Percentiles rank a stretch among this genome's conserved stretches.
These are phyloP conservation scores for Ceratoteleas bidentatus DNA, from an alignment of 1,140 invertebrate genomes.

Conservation along the genomic window DNA sequence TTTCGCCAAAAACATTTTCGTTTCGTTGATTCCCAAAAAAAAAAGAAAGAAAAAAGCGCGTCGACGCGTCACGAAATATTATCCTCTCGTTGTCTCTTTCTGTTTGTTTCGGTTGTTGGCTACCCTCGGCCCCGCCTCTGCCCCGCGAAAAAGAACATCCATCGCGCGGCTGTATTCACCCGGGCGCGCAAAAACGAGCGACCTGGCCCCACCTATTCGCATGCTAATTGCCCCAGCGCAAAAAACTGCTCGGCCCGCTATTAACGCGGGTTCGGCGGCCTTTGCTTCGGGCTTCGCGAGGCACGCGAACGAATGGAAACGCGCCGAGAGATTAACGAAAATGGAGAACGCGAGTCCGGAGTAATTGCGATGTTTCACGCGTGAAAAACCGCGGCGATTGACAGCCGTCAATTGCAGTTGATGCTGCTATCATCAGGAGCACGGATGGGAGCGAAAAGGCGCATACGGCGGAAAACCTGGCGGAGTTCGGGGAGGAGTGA, in stretches of 20 bases:
- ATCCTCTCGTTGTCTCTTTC: no score
- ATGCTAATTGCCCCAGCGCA: constrained; percentile 9
- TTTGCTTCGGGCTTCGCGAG: constrained; percentile 10
- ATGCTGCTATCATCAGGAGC: constrained; percentile 14
- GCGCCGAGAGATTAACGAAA: constrained; percentile 53
- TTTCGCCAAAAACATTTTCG: no score
- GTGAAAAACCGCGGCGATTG: constrained; percentile 52
- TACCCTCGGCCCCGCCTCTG: no score
- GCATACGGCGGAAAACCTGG: no score
- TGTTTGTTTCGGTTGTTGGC: no score
- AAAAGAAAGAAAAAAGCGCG: no score
- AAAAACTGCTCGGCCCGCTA: constrained; percentile 18
- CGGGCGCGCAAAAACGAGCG: no score
- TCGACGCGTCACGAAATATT: no score
- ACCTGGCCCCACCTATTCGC: background rate
- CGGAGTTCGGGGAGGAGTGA: no score
- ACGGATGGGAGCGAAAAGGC: background rate
- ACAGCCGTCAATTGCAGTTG: constrained; percentile 55
- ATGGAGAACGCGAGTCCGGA: constrained; percentile 39
- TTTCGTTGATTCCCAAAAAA: no score
- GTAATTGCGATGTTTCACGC: constrained; percentile 59
- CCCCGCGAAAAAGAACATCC: no score
- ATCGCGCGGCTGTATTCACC: no score
- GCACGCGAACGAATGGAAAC: constrained; percentile 15
- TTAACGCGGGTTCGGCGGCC: background rate